These are phyloP conservation scores for Vireo altiloquus DNA, from an alignment of 2,113 vertebrate species.

Conservation along the genomic window DNA sequence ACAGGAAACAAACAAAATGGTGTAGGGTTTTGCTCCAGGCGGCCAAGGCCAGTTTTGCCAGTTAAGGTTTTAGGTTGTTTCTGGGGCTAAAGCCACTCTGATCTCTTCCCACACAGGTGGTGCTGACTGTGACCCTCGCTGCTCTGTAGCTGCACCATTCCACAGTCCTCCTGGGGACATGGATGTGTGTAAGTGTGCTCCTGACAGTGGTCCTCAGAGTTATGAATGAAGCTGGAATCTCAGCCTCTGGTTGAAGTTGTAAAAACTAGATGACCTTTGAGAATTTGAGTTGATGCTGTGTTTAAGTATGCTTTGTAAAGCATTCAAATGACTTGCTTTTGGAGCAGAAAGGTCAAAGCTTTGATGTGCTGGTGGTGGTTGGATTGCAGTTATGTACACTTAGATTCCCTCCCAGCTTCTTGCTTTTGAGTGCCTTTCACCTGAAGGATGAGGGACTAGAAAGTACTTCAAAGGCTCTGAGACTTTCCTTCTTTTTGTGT, in stretches of 20 bases:
- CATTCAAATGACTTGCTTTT: neutral
- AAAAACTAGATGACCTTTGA: neutral
- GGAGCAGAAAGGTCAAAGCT: neutral
- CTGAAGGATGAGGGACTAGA: neutral
- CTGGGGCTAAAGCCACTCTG: neutral
- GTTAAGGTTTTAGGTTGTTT: neutral
- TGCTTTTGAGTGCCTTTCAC: neutral
- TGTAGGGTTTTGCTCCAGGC: neutral
- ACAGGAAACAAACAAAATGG: rapidly evolving
- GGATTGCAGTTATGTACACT: neutral
- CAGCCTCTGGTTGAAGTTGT: neutral
- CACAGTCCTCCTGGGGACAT: neutral
- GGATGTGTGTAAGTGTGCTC: neutral
- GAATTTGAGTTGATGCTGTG: neutral
- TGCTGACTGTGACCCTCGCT: neutral
- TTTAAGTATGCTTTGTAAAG: neutral
- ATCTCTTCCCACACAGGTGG: neutral
- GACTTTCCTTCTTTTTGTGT: neutral
- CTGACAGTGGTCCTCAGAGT: neutral
- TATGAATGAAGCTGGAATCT: neutral
- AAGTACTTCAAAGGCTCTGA: neutral
- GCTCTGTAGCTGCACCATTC: neutral
- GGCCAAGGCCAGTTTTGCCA: neutral
- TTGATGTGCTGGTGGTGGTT: neutral
- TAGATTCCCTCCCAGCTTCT: neutral